Evolutionary conservation across 1,140 invertebrate genomes (phyloP).

Genomic region (Conus ventricosus): DNA sequence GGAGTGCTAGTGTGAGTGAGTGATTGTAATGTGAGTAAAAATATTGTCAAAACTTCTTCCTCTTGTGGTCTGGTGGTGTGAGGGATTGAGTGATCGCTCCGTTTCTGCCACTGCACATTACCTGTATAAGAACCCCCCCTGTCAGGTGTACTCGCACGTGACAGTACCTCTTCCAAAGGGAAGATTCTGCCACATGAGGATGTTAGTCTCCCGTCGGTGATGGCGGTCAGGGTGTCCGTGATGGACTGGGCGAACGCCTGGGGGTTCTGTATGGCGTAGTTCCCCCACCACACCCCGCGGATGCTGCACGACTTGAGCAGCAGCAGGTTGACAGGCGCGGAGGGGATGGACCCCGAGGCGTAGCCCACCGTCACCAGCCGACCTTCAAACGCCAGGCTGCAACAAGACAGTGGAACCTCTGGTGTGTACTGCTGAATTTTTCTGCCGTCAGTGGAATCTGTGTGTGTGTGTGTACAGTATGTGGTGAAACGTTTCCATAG

Average conservation of each 20-base stretch:
- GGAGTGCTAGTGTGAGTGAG: too few relatives aligned
- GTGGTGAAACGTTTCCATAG: too few relatives aligned
- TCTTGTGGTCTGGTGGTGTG: too few relatives aligned
- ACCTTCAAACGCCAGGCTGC: constrained; percentile 57
- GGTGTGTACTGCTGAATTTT: too few relatives aligned
- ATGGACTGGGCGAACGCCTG: constrained; percentile 49
- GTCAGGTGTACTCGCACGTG: too few relatives aligned
- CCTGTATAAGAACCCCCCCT: too few relatives aligned
- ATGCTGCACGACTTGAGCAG: constrained; percentile 56
- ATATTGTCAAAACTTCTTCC: too few relatives aligned
- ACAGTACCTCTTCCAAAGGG: constrained; percentile 56
- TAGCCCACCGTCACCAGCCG: constrained; percentile 58
- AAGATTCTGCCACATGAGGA: constrained; percentile 52
- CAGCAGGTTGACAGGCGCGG: constrained; percentile 56
- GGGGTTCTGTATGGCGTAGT: constrained; percentile 42
- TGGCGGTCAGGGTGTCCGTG: constrained; percentile 34
- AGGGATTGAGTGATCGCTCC: too few relatives aligned
- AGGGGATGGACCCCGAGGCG: constrained; percentile 59
- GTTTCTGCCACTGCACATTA: too few relatives aligned
- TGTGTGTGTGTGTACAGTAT: too few relatives aligned
- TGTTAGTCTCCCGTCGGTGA: constrained; percentile 39
- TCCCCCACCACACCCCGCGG: constrained; percentile 59
- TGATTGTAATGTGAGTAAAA: too few relatives aligned
- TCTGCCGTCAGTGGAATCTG: too few relatives aligned
- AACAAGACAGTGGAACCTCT: neutral